A percentile compares a stretch with the other conserved stretches of the same genome.
These are phyloP conservation scores for Trypoxylus dichotomus DNA, from an alignment of 1,140 invertebrate genomes.

Conservation along the genomic window DNA sequence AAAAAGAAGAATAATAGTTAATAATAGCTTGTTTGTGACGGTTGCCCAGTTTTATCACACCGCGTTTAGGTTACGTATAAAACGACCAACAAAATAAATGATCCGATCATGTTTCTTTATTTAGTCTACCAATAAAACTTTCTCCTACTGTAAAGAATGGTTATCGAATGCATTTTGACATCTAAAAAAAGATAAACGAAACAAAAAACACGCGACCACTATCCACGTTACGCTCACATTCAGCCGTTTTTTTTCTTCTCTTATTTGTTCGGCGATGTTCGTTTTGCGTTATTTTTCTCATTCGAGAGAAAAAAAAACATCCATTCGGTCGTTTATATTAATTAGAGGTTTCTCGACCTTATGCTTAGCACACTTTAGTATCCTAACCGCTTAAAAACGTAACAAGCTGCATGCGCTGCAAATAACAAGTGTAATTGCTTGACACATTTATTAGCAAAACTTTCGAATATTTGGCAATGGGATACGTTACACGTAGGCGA, in stretches of 20 bases:
- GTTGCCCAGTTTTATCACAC: neutral
- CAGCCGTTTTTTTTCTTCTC: neutral
- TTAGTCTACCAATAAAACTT: slow-evolving; percentile 23
- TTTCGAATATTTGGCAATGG: slow-evolving; percentile 23
- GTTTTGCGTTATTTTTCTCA: slow-evolving; percentile 2
- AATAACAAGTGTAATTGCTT: slow-evolving; percentile 19
- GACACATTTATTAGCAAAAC: slow-evolving; percentile 19
- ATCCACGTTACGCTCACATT: slow-evolving; percentile 8
- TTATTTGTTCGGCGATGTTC: neutral
- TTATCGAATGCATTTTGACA: slow-evolving; percentile 9
- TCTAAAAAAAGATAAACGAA: slow-evolving; percentile 20
- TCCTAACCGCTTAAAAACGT: slow-evolving; percentile 21
- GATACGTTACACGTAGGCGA: slow-evolving; percentile 17
- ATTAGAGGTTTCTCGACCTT: slow-evolving; percentile 23
- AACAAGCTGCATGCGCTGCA: slow-evolving; percentile 13
- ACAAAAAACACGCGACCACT: slow-evolving; percentile 11
- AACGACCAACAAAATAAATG: neutral
- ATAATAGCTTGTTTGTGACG: too few relatives aligned
- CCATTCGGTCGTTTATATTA: slow-evolving; percentile 21
- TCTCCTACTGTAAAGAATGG: slow-evolving; percentile 20
- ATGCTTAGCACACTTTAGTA: slow-evolving; percentile 11
- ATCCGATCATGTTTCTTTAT: slow-evolving; percentile 12
- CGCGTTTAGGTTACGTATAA: neutral
- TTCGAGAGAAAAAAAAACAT: neutral
- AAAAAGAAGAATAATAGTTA: too few relatives aligned